Conservation (phyloP, 2,113 vertebrate genomes). For the Craseonycteris thonglongyai region DNA sequence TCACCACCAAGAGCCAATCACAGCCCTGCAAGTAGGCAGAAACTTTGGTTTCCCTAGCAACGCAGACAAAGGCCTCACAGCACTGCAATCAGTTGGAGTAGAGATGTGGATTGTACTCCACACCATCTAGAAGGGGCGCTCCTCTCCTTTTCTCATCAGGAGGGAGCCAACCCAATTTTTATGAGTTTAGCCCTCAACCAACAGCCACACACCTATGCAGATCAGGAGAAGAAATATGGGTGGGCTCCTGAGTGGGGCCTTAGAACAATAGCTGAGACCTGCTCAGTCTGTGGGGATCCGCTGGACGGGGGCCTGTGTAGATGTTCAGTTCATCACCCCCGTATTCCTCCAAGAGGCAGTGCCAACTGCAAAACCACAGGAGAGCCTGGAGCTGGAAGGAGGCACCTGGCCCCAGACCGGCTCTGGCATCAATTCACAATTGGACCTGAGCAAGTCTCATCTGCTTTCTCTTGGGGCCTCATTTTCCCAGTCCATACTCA, state of each 20-base stretch:
- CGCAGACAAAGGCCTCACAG: constrained; percentile 59
- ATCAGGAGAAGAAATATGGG: not conserved
- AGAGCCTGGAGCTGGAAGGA: not conserved
- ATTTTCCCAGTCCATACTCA: not conserved
- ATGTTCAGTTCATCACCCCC: not conserved
- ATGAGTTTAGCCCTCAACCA: not conserved
- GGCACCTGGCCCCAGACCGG: not conserved
- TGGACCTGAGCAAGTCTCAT: not conserved
- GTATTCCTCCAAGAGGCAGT: not conserved
- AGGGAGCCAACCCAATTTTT: not conserved
- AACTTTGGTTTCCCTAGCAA: constrained; percentile 77
- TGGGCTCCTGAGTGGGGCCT: not conserved
- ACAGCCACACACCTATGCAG: not conserved
- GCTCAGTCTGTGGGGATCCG: not conserved
- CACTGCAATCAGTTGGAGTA: constrained; percentile 6
- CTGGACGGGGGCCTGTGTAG: not conserved
- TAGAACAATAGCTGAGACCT: not conserved
- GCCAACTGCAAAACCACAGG: not conserved
- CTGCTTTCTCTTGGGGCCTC: not conserved
- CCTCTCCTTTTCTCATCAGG: not conserved
- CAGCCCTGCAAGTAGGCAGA: constrained; percentile 28
- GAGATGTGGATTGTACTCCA: not conserved
- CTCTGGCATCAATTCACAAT: not conserved
- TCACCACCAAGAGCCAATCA: constrained; percentile 47
- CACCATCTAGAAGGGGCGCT: not conserved